phyloP scores from a whole-genome alignment of 2,113 vertebrate species.

The Nannobrachium achirus region DNA sequence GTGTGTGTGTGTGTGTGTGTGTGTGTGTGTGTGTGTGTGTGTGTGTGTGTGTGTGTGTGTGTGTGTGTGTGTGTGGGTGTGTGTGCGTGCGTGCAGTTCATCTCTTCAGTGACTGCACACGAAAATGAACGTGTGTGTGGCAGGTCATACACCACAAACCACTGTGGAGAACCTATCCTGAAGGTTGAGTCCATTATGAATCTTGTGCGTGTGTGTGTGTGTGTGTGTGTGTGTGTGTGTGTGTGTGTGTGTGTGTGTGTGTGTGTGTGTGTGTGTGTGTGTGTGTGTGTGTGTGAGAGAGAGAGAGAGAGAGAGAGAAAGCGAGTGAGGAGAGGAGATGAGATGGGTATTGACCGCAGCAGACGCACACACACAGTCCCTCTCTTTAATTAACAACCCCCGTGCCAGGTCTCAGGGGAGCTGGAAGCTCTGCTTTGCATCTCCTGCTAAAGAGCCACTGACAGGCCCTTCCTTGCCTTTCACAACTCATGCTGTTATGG shows the following conservation, averaged over 20 bases:
- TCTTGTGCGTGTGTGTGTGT: slow-evolving; percentile 4
- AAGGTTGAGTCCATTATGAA: slow-evolving; percentile 46
- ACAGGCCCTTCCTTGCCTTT: too few species aligned
- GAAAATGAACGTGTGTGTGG: not conserved
- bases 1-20: too few species aligned
- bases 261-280: not conserved
- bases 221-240: slow-evolving; percentile 13
- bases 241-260: too few species aligned
- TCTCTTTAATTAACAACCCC: slow-evolving; percentile 30
- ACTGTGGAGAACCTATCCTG: slow-evolving; percentile 1
- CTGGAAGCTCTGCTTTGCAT: slow-evolving; percentile 30
- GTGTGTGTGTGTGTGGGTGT: slow-evolving; percentile 7
- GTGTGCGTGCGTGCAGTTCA: not conserved
- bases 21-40: too few species aligned
- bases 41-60: not conserved
- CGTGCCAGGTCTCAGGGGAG: slow-evolving; percentile 13
- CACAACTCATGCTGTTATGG: not conserved
- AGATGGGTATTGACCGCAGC: slow-evolving; percentile 8
- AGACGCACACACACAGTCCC: not conserved
- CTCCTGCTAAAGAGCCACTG: slow-evolving; percentile 7
- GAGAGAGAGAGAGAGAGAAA: not conserved
- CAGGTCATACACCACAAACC: slow-evolving; percentile 28
- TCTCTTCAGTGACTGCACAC: too few species aligned
- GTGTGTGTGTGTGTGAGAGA: too few species aligned
- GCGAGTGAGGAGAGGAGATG: slow-evolving; percentile 13